Percentiles rank a stretch among this genome's conserved stretches.
Evolutionary conservation across 1,140 invertebrate species (phyloP).

Genomic region (Bombus consobrinus): DNA sequence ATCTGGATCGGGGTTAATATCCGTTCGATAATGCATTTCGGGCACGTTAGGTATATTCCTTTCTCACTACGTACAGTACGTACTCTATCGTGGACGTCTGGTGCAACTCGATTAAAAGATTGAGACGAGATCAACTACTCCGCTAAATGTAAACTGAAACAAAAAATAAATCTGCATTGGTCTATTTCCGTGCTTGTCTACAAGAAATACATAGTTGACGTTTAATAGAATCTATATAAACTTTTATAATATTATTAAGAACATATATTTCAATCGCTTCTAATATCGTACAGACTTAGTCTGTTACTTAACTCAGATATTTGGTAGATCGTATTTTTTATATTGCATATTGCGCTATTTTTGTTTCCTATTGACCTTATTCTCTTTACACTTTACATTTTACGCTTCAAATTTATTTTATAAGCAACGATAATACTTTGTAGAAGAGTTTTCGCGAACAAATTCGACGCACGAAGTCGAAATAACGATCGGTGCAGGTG

Average conservation of each 20-base stretch:
- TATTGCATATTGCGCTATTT: no score
- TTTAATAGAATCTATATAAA: no score
- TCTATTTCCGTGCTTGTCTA: no score
- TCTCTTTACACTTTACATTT: neutral
- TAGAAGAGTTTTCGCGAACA: neutral
- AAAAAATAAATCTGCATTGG: no score
- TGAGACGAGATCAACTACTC: no score
- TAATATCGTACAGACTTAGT: neutral
- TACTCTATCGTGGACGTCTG: no score
- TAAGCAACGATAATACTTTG: neutral
- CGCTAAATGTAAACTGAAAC: no score
- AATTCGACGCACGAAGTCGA: neutral
- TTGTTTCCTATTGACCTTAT: neutral
- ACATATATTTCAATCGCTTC: neutral
- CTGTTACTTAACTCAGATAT: neutral
- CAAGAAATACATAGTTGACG: no score
- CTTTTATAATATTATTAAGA: neutral
- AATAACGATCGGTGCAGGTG: constrained; percentile 30
- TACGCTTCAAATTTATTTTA: neutral
- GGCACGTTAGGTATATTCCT: no score
- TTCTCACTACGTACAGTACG: no score
- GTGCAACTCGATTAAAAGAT: no score
- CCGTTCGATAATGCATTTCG: no score
- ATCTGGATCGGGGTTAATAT: neutral
- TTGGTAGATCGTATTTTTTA: neutral